Evolutionary conservation across 2,797 vertebrate genomes (phyloP).

Genomic region (Morus bassanus): DNA sequence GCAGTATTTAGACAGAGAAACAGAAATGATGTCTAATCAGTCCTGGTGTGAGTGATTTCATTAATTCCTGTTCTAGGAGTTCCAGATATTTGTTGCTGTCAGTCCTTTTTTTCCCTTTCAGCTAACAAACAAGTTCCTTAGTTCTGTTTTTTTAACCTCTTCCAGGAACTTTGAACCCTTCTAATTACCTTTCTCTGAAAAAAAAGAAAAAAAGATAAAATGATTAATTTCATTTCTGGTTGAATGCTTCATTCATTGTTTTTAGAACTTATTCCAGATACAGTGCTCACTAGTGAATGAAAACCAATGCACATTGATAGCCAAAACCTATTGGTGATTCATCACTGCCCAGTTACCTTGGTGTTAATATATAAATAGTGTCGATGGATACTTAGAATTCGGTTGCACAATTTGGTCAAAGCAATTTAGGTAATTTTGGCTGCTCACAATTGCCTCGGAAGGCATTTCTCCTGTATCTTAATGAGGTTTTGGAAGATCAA

Average conservation of each 20-base stretch:
- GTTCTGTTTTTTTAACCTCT: not conserved
- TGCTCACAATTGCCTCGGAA: not conserved
- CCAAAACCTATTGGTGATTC: not conserved
- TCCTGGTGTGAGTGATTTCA: not conserved
- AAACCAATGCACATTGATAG: not conserved
- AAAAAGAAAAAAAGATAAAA: not conserved
- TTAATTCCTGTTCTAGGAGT: not conserved
- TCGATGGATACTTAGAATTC: not conserved
- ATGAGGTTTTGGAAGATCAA: not conserved
- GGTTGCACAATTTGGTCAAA: not conserved
- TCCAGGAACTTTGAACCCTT: not conserved
- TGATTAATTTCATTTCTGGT: not conserved
- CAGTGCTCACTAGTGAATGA: not conserved
- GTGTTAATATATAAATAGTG: not conserved
- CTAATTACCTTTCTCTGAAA: not conserved
- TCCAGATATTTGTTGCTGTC: not conserved
- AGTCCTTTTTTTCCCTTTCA: not conserved
- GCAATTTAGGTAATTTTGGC: not conserved
- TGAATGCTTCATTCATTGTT: not conserved
- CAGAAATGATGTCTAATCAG: slow-evolving; percentile 13
- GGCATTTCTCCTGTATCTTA: not conserved
- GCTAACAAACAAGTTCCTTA: slow-evolving; percentile 13
- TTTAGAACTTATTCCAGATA: not conserved
- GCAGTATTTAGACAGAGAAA: slow-evolving; percentile 24
- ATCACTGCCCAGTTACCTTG: not conserved